Evolutionary conservation across 2,113 vertebrate species (phyloP).

Genomic region (Rhinolophus sinicus): DNA sequence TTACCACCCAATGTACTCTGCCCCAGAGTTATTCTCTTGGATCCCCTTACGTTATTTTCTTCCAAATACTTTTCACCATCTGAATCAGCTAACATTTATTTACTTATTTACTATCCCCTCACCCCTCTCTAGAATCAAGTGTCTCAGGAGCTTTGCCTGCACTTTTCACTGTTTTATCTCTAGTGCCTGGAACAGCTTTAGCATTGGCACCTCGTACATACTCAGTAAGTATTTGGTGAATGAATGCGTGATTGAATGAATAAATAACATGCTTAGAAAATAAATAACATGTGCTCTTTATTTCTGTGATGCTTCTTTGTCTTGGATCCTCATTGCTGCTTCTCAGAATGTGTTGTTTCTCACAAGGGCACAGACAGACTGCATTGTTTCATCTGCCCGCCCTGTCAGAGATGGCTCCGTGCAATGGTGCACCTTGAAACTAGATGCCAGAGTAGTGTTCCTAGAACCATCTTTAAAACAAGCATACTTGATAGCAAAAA

Average conservation of each 20-base stretch:
- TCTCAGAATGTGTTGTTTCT: background rate
- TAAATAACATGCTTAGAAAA: background rate
- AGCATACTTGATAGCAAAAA: background rate
- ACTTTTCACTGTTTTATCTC: constrained; percentile 2
- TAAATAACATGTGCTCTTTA: background rate
- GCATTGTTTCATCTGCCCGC: background rate
- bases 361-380: background rate
- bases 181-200: background rate
- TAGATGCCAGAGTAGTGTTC: background rate
- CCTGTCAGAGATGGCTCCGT: background rate
- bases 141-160: constrained; percentile 8
- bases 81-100: background rate
- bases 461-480: background rate
- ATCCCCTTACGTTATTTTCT: background rate
- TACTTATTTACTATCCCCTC: background rate
- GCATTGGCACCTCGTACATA: background rate
- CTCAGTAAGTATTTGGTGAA: background rate
- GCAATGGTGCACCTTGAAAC: background rate
- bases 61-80: background rate
- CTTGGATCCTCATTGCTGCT: background rate
- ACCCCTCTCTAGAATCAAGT: background rate
- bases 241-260: background rate
- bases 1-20: background rate
- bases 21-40: background rate
- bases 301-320: background rate